Evolutionary conservation across 2,113 vertebrate genomes (phyloP).

Genomic region (Triplophysa siluroides): DNA sequence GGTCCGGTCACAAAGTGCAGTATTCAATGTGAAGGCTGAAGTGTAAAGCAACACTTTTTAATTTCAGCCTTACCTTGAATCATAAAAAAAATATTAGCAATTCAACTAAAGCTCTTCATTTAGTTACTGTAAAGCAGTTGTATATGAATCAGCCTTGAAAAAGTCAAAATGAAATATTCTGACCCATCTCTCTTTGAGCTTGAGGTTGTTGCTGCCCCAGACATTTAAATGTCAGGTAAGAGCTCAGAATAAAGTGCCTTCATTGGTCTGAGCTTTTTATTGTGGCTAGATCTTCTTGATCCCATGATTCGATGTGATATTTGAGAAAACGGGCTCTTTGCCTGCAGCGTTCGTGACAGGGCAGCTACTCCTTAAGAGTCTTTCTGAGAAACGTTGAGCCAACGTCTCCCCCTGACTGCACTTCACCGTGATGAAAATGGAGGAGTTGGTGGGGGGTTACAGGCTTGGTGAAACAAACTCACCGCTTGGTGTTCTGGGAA

Average conservation of each 20-base stretch:
- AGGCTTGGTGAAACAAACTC: slow-evolving; percentile 12
- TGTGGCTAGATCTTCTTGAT: slow-evolving; percentile 20
- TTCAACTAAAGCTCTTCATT: too few relatives aligned
- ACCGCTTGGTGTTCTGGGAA: slow-evolving; percentile 8
- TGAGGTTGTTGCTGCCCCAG: not conserved
- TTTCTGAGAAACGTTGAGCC: slow-evolving; percentile 8
- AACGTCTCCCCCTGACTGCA: not conserved
- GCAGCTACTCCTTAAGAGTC: not conserved
- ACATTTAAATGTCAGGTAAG: slow-evolving; percentile 23
- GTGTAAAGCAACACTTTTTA: not conserved
- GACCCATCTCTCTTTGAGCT: not conserved
- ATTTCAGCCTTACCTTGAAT: too few relatives aligned
- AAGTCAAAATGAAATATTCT: too few relatives aligned
- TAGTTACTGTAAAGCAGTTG: too few relatives aligned
- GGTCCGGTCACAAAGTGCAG: not conserved
- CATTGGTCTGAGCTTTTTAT: slow-evolving; percentile 15
- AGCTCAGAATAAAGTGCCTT: not conserved
- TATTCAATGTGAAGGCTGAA: not conserved
- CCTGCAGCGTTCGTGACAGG: not conserved
- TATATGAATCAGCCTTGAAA: too few relatives aligned
- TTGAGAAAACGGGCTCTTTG: not conserved
- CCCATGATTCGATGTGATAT: not conserved
- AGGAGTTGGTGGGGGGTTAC: slow-evolving; percentile 11
- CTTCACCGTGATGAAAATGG: slow-evolving; percentile 4
- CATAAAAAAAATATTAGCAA: too few relatives aligned